phyloP scores from a whole-genome alignment of 2,797 vertebrate genomes.

The Sorex maritimensis region DNA sequence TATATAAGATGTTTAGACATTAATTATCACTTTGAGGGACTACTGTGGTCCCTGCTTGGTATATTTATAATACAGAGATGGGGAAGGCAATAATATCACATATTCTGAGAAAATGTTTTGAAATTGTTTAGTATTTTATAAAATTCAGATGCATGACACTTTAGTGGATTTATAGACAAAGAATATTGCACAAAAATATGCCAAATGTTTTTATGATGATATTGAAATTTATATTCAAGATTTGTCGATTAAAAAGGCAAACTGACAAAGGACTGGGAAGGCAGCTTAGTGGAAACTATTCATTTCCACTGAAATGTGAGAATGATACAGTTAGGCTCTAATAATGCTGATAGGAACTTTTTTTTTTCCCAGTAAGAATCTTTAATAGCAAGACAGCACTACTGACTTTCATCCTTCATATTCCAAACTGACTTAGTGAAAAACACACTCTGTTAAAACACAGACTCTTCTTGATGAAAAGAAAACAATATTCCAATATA shows the following conservation, averaged over 20 bases:
- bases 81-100: neutral
- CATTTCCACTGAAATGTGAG: neutral
- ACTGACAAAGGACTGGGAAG: neutral
- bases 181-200: neutral
- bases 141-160: neutral
- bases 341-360: neutral
- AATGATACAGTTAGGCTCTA: neutral
- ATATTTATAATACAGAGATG: neutral
- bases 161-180: neutral
- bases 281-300: neutral
- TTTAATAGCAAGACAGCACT: too few relatives aligned
- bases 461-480: too few relatives aligned
- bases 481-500: too few relatives aligned
- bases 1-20: slow-evolving; percentile 33
- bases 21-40: slow-evolving; percentile 1
- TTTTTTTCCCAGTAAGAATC: too few relatives aligned
- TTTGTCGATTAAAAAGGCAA: slow-evolving; percentile 43
- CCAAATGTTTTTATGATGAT: slow-evolving; percentile 23
- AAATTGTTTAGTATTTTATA: slow-evolving; percentile 23
- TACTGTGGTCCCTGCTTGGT: neutral
- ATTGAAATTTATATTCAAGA: slow-evolving; percentile 20
- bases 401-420: too few relatives aligned
- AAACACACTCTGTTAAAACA: too few relatives aligned
- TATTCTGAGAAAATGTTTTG: neutral
- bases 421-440: too few relatives aligned